phyloP scores from a whole-genome alignment of 92 coral and sea anemone genomes.

The Plumapathes pennacea region DNA sequence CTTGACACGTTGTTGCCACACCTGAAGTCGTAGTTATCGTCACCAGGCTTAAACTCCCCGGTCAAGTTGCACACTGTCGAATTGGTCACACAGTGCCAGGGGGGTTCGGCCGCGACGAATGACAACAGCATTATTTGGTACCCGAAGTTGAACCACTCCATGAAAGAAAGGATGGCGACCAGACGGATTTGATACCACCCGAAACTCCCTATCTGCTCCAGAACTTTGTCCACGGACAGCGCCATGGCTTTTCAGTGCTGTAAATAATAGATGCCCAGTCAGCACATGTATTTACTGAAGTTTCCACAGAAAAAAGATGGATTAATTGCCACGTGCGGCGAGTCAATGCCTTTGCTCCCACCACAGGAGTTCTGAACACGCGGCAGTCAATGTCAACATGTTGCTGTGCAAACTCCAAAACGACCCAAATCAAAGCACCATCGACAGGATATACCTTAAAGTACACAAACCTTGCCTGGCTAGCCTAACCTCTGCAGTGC shows the following conservation, averaged over 20 bases:
- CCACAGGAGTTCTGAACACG: too few species aligned
- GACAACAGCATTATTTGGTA: constrained; percentile 56
- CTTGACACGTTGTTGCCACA: constrained; percentile 49
- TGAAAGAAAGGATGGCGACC: constrained; percentile 35
- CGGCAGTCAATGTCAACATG: too few species aligned
- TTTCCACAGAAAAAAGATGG: too few species aligned
- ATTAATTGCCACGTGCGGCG: too few species aligned
- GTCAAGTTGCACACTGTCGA: constrained; percentile 56
- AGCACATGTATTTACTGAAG: too few species aligned
- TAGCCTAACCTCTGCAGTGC: too few species aligned
- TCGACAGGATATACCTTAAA: too few species aligned
- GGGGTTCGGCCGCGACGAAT: constrained; percentile 67
- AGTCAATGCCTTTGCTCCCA: too few species aligned
- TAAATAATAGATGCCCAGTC: too few species aligned
- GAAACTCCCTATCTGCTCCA: constrained; percentile 69
- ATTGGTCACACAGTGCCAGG: constrained; percentile 60
- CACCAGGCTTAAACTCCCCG: constrained; percentile 30
- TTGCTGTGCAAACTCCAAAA: too few species aligned
- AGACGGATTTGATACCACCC: constrained; percentile 60
- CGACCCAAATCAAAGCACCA: too few species aligned
- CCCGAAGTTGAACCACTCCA: constrained; percentile 45
- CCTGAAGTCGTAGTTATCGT: constrained; percentile 40
- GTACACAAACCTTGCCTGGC: too few species aligned
- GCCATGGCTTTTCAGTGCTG: not conserved
- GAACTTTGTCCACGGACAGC: constrained; percentile 56